Evolutionary conservation across 2,113 vertebrate genomes (phyloP).

Genomic region (Smithornis capensis): DNA sequence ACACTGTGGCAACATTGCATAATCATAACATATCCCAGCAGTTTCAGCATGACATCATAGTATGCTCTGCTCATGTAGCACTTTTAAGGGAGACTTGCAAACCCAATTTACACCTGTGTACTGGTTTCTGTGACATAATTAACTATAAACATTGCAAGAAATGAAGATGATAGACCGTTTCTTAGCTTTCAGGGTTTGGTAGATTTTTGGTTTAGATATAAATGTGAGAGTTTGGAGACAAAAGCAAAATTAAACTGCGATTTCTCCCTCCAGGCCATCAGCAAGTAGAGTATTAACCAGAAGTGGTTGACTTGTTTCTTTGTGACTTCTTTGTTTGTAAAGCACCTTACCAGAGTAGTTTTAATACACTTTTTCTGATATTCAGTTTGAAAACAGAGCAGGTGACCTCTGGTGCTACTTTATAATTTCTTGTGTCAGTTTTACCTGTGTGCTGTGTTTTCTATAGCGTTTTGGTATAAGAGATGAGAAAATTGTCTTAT

Average conservation of each 20-base stretch:
- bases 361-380: not conserved
- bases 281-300: not conserved
- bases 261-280: not conserved
- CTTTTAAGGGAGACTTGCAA: not conserved
- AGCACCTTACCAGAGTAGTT: not conserved
- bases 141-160: not conserved
- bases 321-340: not conserved
- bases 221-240: not conserved
- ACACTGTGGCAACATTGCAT: accelerated
- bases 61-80: not conserved
- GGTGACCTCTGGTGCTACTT: not conserved
- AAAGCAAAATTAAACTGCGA: not conserved
- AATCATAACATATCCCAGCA: not conserved
- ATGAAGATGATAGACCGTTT: not conserved
- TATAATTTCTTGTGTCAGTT: accelerated
- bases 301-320: not conserved
- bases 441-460: not conserved
- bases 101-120: not conserved
- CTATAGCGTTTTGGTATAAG: not conserved
- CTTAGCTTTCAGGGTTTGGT: not conserved
- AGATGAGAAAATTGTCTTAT: not conserved
- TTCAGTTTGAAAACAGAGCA: not conserved
- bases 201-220: not conserved
- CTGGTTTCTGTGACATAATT: not conserved
- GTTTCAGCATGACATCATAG: not conserved